Conservation (phyloP, 2,113 vertebrate genomes). For the Proterorhinus semilunaris region DNA sequence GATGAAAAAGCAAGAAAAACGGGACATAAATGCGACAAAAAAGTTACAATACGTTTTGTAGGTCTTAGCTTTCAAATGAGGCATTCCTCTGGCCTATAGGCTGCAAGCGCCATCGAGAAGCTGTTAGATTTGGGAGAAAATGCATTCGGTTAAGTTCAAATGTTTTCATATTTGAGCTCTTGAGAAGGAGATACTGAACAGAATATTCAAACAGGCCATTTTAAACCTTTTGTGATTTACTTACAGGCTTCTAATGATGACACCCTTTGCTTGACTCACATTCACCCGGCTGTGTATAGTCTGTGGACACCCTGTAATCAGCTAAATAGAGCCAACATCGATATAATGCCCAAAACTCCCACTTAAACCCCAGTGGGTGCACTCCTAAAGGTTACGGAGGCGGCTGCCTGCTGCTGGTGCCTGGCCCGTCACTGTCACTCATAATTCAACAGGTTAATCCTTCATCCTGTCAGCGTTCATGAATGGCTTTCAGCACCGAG, state of each 20-base stretch:
- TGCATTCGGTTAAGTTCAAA: no score
- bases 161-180: no score
- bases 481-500: conserved; percentile 56
- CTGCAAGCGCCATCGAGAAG: no score
- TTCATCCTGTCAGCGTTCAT: conserved; percentile 56
- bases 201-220: no score
- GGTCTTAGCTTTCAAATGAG: no score
- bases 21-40: no score
- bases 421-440: conserved; percentile 51
- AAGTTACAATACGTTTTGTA: no score
- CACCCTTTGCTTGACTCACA: neutral
- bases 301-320: neutral
- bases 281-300: neutral
- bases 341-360: neutral
- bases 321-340: neutral
- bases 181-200: no score
- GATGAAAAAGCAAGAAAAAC: no score
- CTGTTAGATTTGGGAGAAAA: no score
- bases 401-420: conserved; percentile 55
- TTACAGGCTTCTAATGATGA: neutral
- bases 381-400: neutral
- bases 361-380: neutral
- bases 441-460: conserved; percentile 54
- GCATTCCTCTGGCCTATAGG: no score
- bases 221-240: neutral